These are phyloP conservation scores for Bubo bubo DNA, from an alignment of 2,113 vertebrate genomes.

Conservation along the genomic window DNA sequence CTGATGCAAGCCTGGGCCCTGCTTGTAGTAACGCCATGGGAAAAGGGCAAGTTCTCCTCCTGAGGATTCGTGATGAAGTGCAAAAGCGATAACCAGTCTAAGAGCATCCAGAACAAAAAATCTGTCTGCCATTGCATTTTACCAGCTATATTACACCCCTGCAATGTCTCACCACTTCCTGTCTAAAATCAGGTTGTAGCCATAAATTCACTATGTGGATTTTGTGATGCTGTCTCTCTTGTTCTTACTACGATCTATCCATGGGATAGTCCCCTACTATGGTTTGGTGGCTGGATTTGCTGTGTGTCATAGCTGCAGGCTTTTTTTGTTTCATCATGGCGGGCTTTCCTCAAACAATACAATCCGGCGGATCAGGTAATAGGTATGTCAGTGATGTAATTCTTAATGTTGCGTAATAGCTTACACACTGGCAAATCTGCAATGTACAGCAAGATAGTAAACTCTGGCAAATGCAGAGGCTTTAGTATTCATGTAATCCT, in stretches of 20 bases:
- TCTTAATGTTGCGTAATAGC: background rate
- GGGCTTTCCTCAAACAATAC: background rate
- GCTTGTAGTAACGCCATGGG: background rate
- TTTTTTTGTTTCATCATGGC: background rate
- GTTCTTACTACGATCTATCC: background rate
- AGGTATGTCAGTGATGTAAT: background rate
- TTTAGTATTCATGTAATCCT: background rate
- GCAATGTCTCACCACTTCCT: background rate
- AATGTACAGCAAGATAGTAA: background rate
- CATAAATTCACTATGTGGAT: background rate
- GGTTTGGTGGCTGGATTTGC: background rate
- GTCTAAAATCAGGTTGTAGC: background rate
- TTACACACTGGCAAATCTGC: rapidly evolving
- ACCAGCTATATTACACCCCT: background rate
- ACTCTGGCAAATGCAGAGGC: background rate
- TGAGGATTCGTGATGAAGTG: background rate
- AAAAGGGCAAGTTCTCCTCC: background rate
- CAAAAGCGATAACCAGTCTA: background rate
- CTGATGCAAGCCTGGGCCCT: background rate
- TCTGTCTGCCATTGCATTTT: background rate
- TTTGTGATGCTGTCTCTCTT: rapidly evolving
- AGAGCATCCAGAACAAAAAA: background rate
- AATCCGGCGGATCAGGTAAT: rapidly evolving
- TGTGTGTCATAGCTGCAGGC: too few species aligned
- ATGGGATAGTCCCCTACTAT: rapidly evolving